phyloP scores from a whole-genome alignment of 2,797 vertebrate genomes.

The Pterois miles region DNA sequence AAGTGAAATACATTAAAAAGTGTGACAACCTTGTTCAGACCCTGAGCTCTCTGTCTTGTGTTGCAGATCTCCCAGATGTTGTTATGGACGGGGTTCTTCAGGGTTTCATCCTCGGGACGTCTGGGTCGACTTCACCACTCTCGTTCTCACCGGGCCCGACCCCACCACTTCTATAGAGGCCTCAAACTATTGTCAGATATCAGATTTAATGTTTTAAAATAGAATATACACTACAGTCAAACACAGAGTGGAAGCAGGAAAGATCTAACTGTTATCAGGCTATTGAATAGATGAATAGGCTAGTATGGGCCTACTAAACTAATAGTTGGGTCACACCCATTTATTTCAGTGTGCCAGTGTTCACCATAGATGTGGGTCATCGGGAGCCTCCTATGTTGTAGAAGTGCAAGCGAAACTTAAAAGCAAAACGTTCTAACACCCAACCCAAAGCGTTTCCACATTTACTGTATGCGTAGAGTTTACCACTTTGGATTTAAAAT shows the following conservation, averaged over 20 bases:
- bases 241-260: not conserved
- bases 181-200: conserved; percentile 1
- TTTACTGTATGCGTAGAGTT: no score
- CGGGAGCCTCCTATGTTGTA: no score
- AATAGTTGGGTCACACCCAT: no score
- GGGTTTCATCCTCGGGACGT: conserved; percentile 79
- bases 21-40: not conserved
- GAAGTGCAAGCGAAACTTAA: no score
- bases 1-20: not conserved
- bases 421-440: no score
- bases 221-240: not conserved
- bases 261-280: no score
- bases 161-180: conserved; percentile 7
- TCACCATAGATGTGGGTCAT: no score
- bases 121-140: conserved; percentile 76
- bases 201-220: not conserved
- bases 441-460: no score
- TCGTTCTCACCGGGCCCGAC: conserved; percentile 5
- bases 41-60: conserved; percentile 25
- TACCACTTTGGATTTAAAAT: no score
- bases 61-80: conserved; percentile 80
- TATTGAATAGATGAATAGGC: no score
- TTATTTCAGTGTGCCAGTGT: no score
- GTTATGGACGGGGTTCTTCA: conserved; percentile 82
- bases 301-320: no score